Evolutionary conservation across 2,888 invertebrate genomes (phyloP).

Genomic region (Xanthorhoe spadicearia): DNA sequence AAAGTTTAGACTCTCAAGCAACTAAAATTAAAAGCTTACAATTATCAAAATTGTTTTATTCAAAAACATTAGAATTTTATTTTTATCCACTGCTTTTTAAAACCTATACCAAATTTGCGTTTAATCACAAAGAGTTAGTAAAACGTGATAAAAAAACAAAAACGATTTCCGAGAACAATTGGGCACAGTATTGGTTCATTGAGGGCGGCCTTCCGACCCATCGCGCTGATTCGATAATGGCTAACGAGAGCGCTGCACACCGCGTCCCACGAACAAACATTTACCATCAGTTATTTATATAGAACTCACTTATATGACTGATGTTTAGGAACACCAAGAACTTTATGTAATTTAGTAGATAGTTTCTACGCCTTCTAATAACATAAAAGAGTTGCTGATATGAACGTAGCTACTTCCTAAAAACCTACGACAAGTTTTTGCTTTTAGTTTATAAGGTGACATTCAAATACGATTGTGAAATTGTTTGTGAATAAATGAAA

Average conservation of each 20-base stretch:
- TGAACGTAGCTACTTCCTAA: background rate
- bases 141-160: background rate
- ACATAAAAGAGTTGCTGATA: no score
- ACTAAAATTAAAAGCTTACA: no score
- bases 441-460: no score
- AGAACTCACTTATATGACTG: conserved; percentile 28
- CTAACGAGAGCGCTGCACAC: conserved; percentile 32
- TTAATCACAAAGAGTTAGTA: background rate
- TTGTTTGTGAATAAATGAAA: no score
- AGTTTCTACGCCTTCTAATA: no score
- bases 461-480: no score
- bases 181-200: conserved; percentile 13
- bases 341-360: background rate
- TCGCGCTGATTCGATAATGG: conserved; percentile 29
- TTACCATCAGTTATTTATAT: conserved; percentile 17
- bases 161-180: background rate
- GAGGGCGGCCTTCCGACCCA: conserved; percentile 31
- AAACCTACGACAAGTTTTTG: background rate
- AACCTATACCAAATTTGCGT: background rate
- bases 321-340: conserved; percentile 4
- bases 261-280: conserved; percentile 17
- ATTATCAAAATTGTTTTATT: no score
- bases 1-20: no score
- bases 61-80: no score
- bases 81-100: no score